phyloP scores from a whole-genome alignment of 2,797 vertebrate genomes.

The Morus bassanus region DNA sequence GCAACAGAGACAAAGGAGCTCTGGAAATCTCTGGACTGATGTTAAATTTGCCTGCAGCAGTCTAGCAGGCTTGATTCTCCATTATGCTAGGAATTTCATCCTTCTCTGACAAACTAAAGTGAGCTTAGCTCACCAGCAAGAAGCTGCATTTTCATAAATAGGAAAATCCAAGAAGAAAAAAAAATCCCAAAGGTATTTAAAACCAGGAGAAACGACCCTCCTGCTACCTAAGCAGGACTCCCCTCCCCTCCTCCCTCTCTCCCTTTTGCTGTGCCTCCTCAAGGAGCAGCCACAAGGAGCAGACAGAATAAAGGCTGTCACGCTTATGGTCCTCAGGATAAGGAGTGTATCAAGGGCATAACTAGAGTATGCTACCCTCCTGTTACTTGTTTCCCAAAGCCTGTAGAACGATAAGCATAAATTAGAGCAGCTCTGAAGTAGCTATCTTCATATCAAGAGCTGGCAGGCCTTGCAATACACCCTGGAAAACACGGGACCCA shows the following conservation, averaged over 20 bases:
- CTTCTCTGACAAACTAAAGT: not conserved
- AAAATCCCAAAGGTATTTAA: not conserved
- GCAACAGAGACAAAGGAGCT: not conserved
- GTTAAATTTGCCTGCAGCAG: not conserved
- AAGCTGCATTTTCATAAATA: not conserved
- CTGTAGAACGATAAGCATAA: conserved; percentile 46
- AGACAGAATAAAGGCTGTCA: conserved; percentile 20
- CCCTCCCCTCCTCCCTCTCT: not conserved
- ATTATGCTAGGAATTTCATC: not conserved
- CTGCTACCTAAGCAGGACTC: not conserved
- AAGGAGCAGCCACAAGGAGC: not conserved
- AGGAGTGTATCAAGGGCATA: conserved; percentile 10
- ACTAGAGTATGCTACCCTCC: not conserved
- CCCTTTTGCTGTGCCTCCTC: not conserved
- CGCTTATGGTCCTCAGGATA: not conserved
- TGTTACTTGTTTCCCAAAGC: conserved; percentile 27
- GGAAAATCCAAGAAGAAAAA: not conserved
- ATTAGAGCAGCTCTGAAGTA: conserved; percentile 29
- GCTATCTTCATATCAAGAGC: conserved; percentile 29
- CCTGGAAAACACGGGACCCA: not conserved
- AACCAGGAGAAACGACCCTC: not conserved
- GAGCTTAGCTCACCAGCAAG: not conserved
- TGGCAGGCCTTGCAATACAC: not conserved
- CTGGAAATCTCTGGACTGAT: not conserved
- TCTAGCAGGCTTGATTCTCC: not conserved